Evolutionary conservation across 2,888 invertebrate species (phyloP).

Genomic region (Acheta domesticus): DNA sequence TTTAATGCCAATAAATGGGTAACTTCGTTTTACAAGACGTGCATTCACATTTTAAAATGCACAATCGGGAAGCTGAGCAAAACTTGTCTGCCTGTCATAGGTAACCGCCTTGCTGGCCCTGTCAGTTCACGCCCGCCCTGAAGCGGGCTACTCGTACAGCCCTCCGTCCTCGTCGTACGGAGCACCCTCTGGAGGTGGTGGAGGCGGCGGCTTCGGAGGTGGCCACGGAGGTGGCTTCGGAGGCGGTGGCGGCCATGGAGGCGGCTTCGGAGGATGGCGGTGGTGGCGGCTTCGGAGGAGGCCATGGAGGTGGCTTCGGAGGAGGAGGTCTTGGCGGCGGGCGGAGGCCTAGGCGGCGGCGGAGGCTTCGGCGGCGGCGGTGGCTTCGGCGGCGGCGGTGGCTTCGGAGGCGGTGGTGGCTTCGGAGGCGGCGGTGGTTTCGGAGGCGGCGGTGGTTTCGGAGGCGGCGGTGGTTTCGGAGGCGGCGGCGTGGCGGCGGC

Average conservation of each 20-base stretch:
- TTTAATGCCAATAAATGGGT: neutral
- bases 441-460: conserved; percentile 29
- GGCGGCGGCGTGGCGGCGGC: conserved; percentile 27
- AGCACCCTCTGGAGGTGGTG: conserved; percentile 31
- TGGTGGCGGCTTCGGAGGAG: conserved; percentile 38
- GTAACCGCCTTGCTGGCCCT: conserved; percentile 42
- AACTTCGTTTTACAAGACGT: neutral
- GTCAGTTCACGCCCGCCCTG: conserved; percentile 42
- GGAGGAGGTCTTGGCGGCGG: conserved; percentile 38
- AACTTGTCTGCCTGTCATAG: conserved; percentile 37
- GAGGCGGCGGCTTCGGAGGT: conserved; percentile 22
- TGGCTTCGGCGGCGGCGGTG: conserved; percentile 40
- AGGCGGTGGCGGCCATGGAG: conserved; percentile 22
- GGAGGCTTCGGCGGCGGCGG: conserved; percentile 43
- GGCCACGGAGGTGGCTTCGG: conserved; percentile 29
- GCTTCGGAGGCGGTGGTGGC: conserved; percentile 32
- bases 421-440: conserved; percentile 25
- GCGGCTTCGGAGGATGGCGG: conserved; percentile 33
- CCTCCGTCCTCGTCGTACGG: conserved; percentile 35
- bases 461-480: conserved; percentile 32
- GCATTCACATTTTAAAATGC: neutral
- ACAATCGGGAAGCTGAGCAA: neutral
- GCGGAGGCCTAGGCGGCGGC: conserved; percentile 40
- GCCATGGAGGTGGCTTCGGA: conserved; percentile 43
- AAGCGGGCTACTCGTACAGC: conserved; percentile 35